Percentiles rank a stretch among this genome's conserved stretches.
Conservation (phyloP, 2,888 invertebrate species). For the Ischnus inquisitorius region DNA sequence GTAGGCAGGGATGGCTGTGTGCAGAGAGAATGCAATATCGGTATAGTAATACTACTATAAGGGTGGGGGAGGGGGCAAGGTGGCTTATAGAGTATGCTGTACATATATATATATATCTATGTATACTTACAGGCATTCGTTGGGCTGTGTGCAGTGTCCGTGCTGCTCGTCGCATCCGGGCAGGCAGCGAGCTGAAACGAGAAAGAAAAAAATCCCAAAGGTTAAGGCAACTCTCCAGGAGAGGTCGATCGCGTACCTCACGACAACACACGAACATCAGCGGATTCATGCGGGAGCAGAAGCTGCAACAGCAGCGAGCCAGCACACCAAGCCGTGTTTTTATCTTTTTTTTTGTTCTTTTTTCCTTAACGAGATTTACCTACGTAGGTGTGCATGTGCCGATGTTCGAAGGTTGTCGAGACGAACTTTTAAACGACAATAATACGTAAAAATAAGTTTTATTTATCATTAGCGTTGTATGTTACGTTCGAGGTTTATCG, state of each 20-base stretch:
- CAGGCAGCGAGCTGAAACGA: constrained; percentile 95
- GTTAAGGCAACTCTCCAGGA: constrained; percentile 83
- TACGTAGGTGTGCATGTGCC: not conserved
- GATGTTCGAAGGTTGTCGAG: constrained; percentile 1
- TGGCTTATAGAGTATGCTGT: constrained; percentile 44
- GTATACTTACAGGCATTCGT: constrained; percentile 97
- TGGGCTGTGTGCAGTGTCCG: constrained; percentile 96
- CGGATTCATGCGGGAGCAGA: constrained; percentile 25
- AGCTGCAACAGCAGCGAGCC: constrained; percentile 26
- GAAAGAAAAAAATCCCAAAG: constrained; percentile 84
- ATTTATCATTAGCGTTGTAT: no score
- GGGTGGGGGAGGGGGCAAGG: constrained; percentile 19
- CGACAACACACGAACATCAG: constrained; percentile 69
- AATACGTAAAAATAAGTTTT: not conserved
- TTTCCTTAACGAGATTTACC: not conserved
- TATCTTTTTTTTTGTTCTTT: not conserved
- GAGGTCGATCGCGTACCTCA: constrained; percentile 83
- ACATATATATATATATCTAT: constrained; percentile 18
- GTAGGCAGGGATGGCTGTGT: constrained; percentile 37
- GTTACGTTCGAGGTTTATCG: not conserved
- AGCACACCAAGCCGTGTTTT: not conserved
- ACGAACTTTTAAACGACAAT: not conserved
- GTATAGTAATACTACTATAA: constrained; percentile 52
- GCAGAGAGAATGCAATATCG: constrained; percentile 66
- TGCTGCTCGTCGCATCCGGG: constrained; percentile 96